A percentile compares a stretch with the other conserved stretches of the same genome.
Evolutionary conservation across 2,797 vertebrate species (phyloP).

Genomic region (Neomorphus geoffroyi): DNA sequence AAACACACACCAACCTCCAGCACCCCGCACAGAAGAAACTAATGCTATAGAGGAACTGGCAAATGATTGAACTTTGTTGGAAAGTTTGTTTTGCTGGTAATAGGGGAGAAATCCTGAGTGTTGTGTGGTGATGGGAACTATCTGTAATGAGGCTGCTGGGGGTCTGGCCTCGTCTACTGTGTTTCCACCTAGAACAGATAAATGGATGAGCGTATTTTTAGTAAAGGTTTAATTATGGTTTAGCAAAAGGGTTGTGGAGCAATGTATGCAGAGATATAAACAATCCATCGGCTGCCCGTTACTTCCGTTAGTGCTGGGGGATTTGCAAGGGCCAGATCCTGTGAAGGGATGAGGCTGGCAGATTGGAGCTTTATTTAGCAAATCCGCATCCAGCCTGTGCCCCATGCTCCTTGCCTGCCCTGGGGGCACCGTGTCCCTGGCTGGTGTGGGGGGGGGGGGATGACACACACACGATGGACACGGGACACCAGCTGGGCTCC

Average conservation of each 20-base stretch:
- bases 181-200: background rate
- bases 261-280: background rate
- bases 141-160: fast-evolving
- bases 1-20: fast-evolving
- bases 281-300: background rate
- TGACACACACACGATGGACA: no score
- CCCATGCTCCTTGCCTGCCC: background rate
- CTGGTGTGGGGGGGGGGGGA: background rate
- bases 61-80: fast-evolving
- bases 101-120: fast-evolving
- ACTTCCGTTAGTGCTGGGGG: conserved; percentile 9
- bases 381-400: conserved; percentile 55
- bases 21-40: fast-evolving
- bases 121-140: fast-evolving
- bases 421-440: background rate
- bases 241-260: background rate
- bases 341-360: conserved; percentile 45
- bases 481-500: conserved; percentile 5
- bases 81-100: background rate
- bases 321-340: conserved; percentile 42
- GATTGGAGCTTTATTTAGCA: conserved; percentile 83
- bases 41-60: fast-evolving
- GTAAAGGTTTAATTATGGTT: background rate
- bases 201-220: background rate
- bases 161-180: fast-evolving